These are phyloP conservation scores for Catocala nupta DNA, from an alignment of 2,888 invertebrate species.

Conservation along the genomic window DNA sequence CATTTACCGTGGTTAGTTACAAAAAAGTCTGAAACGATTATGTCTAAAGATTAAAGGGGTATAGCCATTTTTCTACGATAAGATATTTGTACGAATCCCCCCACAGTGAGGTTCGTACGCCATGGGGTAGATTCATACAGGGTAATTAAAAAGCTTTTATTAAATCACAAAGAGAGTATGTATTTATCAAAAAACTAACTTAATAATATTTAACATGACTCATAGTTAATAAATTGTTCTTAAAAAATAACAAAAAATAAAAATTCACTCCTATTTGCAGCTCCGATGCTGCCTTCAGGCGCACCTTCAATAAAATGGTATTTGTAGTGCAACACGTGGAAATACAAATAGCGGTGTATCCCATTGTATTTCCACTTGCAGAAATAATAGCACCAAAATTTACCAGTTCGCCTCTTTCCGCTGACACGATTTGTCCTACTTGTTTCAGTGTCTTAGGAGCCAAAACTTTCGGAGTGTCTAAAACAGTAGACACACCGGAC, in stretches of 20 bases:
- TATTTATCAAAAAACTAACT: not conserved
- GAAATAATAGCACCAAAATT: conserved; percentile 62
- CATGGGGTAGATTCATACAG: not conserved
- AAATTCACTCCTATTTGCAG: conserved; percentile 14
- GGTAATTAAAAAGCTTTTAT: conserved; percentile 1
- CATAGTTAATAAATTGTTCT: no score
- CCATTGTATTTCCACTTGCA: conserved; percentile 54
- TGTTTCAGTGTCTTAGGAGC: no score
- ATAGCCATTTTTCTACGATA: not conserved
- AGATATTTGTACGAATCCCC: not conserved
- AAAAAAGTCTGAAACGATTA: not conserved
- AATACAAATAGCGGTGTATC: conserved; percentile 1
- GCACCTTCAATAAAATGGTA: conserved; percentile 22
- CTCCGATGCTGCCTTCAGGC: conserved; percentile 16
- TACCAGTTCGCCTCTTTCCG: conserved; percentile 62
- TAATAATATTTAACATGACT: conserved; percentile 12
- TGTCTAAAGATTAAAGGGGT: not conserved
- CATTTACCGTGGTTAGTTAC: no score
- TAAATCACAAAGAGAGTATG: not conserved
- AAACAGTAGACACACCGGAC: no score
- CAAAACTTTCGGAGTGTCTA: no score
- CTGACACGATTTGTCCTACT: conserved; percentile 59
- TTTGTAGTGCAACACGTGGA: conserved; percentile 23
- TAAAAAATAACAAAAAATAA: no score
- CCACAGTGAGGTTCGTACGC: not conserved